A percentile compares a stretch with the other conserved stretches of the same genome.
Conservation (phyloP, 2,888 invertebrate genomes). For the Automeris io region DNA sequence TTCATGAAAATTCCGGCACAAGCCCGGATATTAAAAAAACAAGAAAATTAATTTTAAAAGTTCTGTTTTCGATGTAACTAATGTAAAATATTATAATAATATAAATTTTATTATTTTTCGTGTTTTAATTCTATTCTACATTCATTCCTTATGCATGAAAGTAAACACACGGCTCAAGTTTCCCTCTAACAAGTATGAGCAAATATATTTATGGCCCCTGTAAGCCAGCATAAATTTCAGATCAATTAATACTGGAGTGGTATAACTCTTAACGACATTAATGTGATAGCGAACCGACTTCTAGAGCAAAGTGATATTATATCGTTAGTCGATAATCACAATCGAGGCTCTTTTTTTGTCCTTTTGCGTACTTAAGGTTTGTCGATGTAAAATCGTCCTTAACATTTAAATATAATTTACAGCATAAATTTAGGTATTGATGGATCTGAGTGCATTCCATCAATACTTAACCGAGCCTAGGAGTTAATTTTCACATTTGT, state of each 20-base stretch:
- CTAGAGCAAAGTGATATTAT: constrained; percentile 33
- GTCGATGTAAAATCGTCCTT: constrained; percentile 48
- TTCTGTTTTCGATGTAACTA: no score
- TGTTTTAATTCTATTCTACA: no score
- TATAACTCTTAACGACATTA: constrained; percentile 44
- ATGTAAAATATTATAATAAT: no score
- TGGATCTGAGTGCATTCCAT: no score
- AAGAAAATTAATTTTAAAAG: no score
- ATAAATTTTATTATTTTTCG: no score
- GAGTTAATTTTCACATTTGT: no score
- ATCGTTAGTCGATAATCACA: constrained; percentile 53
- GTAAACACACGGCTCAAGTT: not conserved
- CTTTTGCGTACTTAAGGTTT: constrained; percentile 52
- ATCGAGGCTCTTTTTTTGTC: constrained; percentile 45
- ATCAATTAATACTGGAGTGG: constrained; percentile 47
- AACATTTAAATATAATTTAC: constrained; percentile 25
- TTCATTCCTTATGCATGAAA: not conserved
- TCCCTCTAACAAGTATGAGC: constrained; percentile 20
- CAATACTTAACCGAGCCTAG: no score
- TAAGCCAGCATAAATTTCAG: constrained; percentile 46
- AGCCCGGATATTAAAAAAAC: no score
- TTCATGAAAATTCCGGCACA: no score
- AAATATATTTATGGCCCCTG: constrained; percentile 30
- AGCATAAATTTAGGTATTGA: constrained; percentile 2
- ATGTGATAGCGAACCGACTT: constrained; percentile 51